Conservation (phyloP, 2,888 invertebrate genomes). For the Ennomos fuscantarius region DNA sequence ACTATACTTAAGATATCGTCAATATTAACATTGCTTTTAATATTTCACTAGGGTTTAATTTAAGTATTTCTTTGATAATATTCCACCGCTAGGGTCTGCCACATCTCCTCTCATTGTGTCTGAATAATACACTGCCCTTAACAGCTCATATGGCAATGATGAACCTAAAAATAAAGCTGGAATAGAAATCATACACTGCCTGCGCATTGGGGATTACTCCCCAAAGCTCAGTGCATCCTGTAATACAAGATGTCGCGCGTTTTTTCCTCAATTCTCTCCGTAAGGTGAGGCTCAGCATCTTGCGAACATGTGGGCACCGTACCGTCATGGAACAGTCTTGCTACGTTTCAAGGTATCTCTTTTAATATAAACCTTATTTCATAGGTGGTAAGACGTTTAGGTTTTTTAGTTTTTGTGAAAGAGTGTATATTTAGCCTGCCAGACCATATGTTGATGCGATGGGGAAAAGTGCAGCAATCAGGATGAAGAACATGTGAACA, state of each 20-base stretch:
- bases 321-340: slow-evolving; percentile 22
- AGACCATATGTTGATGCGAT: slow-evolving; percentile 71
- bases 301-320: slow-evolving; percentile 51
- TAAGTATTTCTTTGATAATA: no score
- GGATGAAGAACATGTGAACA: slow-evolving; percentile 38
- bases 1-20: not conserved
- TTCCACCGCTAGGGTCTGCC: no score
- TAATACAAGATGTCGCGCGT: slow-evolving; percentile 75
- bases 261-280: slow-evolving; percentile 74
- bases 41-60: slow-evolving; percentile 4
- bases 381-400: slow-evolving; percentile 11
- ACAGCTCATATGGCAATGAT: slow-evolving; percentile 5
- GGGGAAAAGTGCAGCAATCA: slow-evolving; percentile 61
- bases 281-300: slow-evolving; percentile 75
- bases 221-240: slow-evolving; percentile 73
- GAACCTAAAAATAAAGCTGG: slow-evolving; percentile 38
- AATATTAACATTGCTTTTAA: slow-evolving; percentile 4
- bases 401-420: slow-evolving; percentile 12
- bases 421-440: slow-evolving; percentile 73
- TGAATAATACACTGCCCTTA: not conserved
- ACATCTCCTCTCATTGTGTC: not conserved
- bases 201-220: slow-evolving; percentile 51
- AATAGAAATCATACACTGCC: slow-evolving; percentile 51
- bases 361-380: slow-evolving; percentile 23
- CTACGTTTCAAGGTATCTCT: slow-evolving; percentile 5